Evolutionary conservation across 2,888 invertebrate species (phyloP), one percentile per base, ranked within the genome.

Genomic region (Tenthredo amoena): DNA sequence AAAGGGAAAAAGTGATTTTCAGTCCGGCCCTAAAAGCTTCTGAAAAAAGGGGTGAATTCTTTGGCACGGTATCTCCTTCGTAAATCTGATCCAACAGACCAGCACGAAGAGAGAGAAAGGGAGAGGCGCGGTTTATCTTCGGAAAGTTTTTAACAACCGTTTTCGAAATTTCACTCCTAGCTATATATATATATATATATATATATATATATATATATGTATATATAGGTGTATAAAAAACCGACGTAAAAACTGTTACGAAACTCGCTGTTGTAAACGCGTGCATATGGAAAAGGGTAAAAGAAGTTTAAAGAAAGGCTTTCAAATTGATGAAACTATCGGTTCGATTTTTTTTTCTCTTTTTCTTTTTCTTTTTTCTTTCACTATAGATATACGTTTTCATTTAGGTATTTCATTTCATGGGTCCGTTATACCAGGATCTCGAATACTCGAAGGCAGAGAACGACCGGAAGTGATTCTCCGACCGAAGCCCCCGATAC

Each of bases 1-100:
- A 72, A 72, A 72, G 71, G 18, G 71, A 72, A 72, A 72, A 37
- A 34, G 31, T 37, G 71, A 72, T 76, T 76, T 76, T 76, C 47
- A 50, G 43, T 76, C 50, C n/a, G 18, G 15, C n/a, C 40, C 76
- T 76, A 43, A 76, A 76, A 76, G 76, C 76, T 50, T 74, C 21
- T 31, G 62, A 26, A 62, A 62, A 76, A 37, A 40, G 37, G 76
- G 76, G 76, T 76, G 40, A 50, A 76, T 21, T 50, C 47, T 47
- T 47, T 40, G 21, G 47, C 47, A 21, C 47, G 21, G 47, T 76
- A 26, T 50, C 47, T 76, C 76, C 47, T 47, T 31, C 40, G 47
- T 76, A 26, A 55, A 55, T 55, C 55, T 55, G 55, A 55, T 55
- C 55, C 55, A n/a, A 55, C 55, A 7, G 26, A 26, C 26, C 1